These are phyloP conservation scores for Megamerina dolium DNA, from an alignment of 2,888 invertebrate species.

Conservation along the genomic window DNA sequence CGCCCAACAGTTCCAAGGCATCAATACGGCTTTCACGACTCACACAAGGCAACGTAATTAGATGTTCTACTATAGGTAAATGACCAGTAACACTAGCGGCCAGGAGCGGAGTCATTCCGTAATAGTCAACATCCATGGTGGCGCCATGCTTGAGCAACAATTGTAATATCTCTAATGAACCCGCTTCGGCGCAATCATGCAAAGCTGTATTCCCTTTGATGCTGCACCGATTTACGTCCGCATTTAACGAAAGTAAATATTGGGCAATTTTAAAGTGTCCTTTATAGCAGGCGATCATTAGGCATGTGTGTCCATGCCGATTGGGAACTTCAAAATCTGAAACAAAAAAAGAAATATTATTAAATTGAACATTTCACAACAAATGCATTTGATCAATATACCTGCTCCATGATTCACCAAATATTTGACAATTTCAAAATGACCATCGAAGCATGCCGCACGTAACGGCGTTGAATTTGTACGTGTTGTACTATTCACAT, in stretches of 20 bases:
- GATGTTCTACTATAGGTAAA: constrained; percentile 86
- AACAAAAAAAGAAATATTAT: constrained; percentile 18
- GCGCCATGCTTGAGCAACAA: constrained; percentile 82
- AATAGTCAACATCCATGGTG: constrained; percentile 88
- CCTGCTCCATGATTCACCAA: constrained; percentile 85
- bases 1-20: constrained; percentile 85
- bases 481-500: constrained; percentile 88
- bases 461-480: constrained; percentile 92
- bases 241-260: constrained; percentile 78
- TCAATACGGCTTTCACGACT: constrained; percentile 76
- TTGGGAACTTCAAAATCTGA: constrained; percentile 93
- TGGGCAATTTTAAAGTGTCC: constrained; percentile 87
- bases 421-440: constrained; percentile 89
- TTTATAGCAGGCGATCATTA: constrained; percentile 98
- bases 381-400: not conserved
- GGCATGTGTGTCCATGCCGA: constrained; percentile 90
- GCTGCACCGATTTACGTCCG: constrained; percentile 88
- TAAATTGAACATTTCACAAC: not conserved
- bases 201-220: constrained; percentile 90
- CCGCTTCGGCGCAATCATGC: constrained; percentile 96
- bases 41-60: constrained; percentile 71
- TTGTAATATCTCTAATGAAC: constrained; percentile 86
- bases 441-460: constrained; percentile 96
- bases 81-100: constrained; percentile 92
- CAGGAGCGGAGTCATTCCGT: constrained; percentile 93